Evolutionary conservation across 2,888 invertebrate genomes (phyloP), one percentile per base, ranked within the genome.

Genomic region (Metellina segmentata): DNA sequence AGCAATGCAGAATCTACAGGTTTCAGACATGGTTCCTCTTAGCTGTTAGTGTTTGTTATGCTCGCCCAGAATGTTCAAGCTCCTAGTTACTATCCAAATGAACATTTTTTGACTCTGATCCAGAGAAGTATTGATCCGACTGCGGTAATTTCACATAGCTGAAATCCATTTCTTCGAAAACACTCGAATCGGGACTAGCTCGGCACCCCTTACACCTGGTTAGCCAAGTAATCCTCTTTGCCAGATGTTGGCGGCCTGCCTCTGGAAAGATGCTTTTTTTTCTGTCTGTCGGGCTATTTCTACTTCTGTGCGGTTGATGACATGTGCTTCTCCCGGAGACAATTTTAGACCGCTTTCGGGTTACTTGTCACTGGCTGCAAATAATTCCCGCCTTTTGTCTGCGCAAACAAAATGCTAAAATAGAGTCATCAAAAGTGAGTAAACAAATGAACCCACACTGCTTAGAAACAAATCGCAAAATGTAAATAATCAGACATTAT

Each of bases 321-420:
- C 90, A 90, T 90, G 85, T 89, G 85, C 90, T 89, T 51, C 83
- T 79, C 61, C 13, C 82, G 16, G 82, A 79, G 90, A 90, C 90
- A 90, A 90, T 90, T 90, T 90, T 90, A 90, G 90, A 85, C 79
- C 49, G 77, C 51, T 78, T 89, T 83, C 81, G 74, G 77, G 82
- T 70, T 51, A 71, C 87, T 81, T 85, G 89, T 52, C 78, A 79
- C 89, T 78, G 78, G 81, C 71, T 81, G 61, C 52, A 74, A 20
- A 61, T 61, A 16, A 61, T 34, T 61, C 61, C 61, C 11, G 16
- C 16, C 61, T 61, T 11, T 61, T 61, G 61, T 61, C 61, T 61
- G 61, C 16, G 61, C 34, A 34, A 34, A 34, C 34, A 34, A 34
- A 34, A 34, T 4, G 34, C 34, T 34, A 34, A 34, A 34, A 34